Evolutionary conservation across 2,888 invertebrate species (phyloP), one percentile per base, ranked within the genome.

Genomic region (Lepas anatifera): DNA sequence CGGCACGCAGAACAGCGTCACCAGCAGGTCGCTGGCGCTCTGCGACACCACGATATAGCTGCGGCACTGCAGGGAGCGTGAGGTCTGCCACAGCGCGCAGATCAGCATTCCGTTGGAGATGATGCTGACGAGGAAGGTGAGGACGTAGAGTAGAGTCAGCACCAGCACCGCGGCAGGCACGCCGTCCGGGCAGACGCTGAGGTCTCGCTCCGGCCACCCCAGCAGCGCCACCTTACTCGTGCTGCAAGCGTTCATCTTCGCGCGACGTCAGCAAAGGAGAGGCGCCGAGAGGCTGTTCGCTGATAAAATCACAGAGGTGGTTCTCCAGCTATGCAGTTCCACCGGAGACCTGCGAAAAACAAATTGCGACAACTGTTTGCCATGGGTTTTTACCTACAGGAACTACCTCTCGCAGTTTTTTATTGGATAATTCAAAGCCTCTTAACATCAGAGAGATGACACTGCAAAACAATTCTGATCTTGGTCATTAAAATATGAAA

Each of bases 1-100:
- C 0, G 91, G 90, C 46, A 89, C 89, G 75, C 89, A 89, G 32
- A 89, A 83, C 25, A 88, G 86, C 73, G 90, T 89, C 50, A 91
- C 90, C 43, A 89, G 81, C 73, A 90, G 83, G 80, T 92, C 92
- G 0, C 90, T 89, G 0, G 87, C 83, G 74, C 90, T 89, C 13
- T 89, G 84, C 77, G 90, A 89, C 71, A 90, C 81, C 77, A 91
- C 83, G 75, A 91, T 85, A 35, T 89, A 87, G 75, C 89, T 89
- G 66, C 88, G 84, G 27, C 76, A 75, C 11, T 75, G 76, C 46
- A 75, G 71, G 67, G 35, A 35, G 6, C 29, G 29, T 6, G 63
- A 63, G 10, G 63, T 63, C 22, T 63, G 32, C 32, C n/a, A 37
- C 63, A 63, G 63, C n/a, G 63, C 63, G n/a, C 32, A 63, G 63